Evolutionary conservation across 2,113 vertebrate species (phyloP).

Genomic region (Aplodontia rufa): DNA sequence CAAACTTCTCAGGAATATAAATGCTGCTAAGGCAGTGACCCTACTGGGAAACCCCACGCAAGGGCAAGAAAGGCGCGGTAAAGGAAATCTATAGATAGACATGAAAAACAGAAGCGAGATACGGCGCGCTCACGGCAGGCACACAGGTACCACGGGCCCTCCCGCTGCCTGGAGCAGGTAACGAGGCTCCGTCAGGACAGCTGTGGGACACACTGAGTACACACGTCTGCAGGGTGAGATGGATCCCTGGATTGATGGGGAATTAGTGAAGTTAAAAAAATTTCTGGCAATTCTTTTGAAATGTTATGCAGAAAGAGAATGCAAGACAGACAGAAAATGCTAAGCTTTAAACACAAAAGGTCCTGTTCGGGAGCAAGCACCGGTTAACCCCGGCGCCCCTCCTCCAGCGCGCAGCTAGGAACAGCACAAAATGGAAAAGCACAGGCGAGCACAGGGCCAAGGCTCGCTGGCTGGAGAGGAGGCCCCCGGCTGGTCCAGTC

Average conservation of each 20-base stretch:
- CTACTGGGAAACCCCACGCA: neutral
- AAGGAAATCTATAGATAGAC: conserved; percentile 46
- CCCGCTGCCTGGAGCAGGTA: neutral
- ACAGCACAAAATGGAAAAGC: neutral
- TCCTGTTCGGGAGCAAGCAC: neutral
- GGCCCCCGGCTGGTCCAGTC: neutral
- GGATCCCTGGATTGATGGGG: conserved; percentile 18
- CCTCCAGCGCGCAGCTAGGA: neutral
- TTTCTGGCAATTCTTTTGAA: conserved; percentile 51
- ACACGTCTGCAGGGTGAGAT: neutral
- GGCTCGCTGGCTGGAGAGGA: neutral
- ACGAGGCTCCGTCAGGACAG: conserved; percentile 17
- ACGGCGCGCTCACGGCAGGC: neutral
- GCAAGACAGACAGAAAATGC: neutral
- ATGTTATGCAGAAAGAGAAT: conserved; percentile 47
- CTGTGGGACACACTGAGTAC: conserved; percentile 18
- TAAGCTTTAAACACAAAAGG: neutral
- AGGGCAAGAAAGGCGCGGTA: rapidly evolving
- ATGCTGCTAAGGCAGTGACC: neutral
- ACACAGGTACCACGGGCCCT: rapidly evolving
- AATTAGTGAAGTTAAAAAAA: conserved; percentile 65
- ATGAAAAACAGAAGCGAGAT: neutral
- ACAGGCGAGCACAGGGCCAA: neutral
- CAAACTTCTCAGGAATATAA: conserved; percentile 27
- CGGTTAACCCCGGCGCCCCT: neutral